Evolutionary conservation across 2,797 vertebrate genomes (phyloP), one percentile per base, ranked within the genome.

Genomic region (Erithacus rubecula): DNA sequence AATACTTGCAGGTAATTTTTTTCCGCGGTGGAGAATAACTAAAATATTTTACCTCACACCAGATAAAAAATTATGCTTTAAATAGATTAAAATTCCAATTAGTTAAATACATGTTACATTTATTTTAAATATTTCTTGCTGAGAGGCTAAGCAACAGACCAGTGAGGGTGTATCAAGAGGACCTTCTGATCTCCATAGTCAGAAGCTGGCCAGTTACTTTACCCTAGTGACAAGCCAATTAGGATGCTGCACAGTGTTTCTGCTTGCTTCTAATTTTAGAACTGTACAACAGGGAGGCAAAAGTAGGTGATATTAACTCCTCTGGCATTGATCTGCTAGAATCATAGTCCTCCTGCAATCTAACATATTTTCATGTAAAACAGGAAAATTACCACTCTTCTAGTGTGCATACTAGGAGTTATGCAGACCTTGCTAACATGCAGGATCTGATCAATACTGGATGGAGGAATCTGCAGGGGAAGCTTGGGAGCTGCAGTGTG

Each of bases 181-280:
- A 63, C 39, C 51, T 85, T 63, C 52, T 76, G 77, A 77, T 94
- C 46, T 89, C 34, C 11, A 37, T 43, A 58, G 83, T 72, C 92
- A 94, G 93, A 75, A 69, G 51, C 82, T 88, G 68, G 63, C 65
- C 70, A 65, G 55, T 87, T 96, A 84, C 81, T 96, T 96, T 91
- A 92, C 93, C 77, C 82, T 67, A 88, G 94, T 92, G 95, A 97
- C 96, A 97, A 96, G 91, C 89, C 92, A 95, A 95, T 97, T 97
- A 97, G 83, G 67, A 92, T 93, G 90, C 95, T 90, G 84, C 87
- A 83, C 44, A 74, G 53, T 53, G 87, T 81, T 85, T 93, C 78
- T 77, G 89, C 87, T 94, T 94, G 81, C 87, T 97, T 97, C 96
- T 97, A 97, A 97, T 97, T 97, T 98, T 97, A 96, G 94, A 96